phyloP scores from a whole-genome alignment of 2,797 vertebrate genomes.

The Pachyuromys duprasi region DNA sequence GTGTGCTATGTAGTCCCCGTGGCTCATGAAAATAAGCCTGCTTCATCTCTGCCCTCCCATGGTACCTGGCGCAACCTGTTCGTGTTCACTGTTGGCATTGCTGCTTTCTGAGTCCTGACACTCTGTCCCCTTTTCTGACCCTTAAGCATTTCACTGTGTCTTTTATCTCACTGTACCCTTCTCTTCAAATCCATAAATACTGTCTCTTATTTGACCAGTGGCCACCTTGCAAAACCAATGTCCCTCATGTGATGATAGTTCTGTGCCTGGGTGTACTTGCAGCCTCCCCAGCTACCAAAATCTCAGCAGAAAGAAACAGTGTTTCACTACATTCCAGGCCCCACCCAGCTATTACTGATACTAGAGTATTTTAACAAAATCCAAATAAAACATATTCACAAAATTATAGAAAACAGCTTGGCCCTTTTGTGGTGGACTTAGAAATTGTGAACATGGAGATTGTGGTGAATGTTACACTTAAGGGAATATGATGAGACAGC shows the following conservation, averaged over 20 bases:
- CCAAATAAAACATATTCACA: slow-evolving; percentile 6
- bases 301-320: background rate
- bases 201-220: background rate
- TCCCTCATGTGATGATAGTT: background rate
- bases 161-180: background rate
- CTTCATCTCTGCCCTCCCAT: background rate
- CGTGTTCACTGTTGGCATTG: accelerated
- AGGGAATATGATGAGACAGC: background rate
- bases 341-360: background rate
- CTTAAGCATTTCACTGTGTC: background rate
- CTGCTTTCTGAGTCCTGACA: background rate
- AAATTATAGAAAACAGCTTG: background rate
- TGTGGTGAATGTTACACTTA: background rate
- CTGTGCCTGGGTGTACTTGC: background rate
- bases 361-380: slow-evolving; percentile 25
- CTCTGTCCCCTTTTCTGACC: background rate
- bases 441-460: background rate
- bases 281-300: background rate
- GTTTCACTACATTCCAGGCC: background rate
- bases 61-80: background rate
- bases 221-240: background rate
- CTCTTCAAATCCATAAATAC: background rate
- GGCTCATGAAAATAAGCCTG: no score
- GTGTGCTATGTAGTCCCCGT: accelerated
- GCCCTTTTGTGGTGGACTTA: background rate